These are phyloP conservation scores for Eciton burchellii DNA, from an alignment of 1,140 invertebrate genomes.

Conservation along the genomic window DNA sequence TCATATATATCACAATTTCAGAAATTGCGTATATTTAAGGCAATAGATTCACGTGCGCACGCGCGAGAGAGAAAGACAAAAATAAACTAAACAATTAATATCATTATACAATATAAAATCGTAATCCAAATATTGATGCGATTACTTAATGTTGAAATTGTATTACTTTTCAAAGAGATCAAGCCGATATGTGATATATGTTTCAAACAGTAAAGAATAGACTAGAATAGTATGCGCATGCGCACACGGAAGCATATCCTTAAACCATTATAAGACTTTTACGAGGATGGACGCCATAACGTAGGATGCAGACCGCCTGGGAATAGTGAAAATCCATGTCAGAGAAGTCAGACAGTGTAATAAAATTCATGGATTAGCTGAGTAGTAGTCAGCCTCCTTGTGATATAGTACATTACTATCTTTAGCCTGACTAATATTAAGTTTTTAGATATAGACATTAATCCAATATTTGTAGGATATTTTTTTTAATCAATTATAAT, in stretches of 20 bases:
- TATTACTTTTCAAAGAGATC: slow-evolving; percentile 5
- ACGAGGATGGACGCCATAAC: background rate
- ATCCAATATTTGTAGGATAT: no score
- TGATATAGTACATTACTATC: background rate
- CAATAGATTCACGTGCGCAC: no score
- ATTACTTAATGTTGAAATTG: background rate
- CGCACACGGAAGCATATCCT: background rate
- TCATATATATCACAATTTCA: background rate
- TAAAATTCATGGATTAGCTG: slow-evolving; percentile 12
- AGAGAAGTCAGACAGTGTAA: background rate
- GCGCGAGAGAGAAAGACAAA: background rate
- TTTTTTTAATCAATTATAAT: no score
- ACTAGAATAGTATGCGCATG: no score
- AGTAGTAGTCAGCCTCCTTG: background rate
- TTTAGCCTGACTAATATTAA: no score
- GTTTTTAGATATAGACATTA: no score
- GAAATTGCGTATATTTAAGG: background rate
- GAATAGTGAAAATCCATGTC: slow-evolving; percentile 50
- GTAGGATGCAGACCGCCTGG: background rate
- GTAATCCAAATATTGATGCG: background rate
- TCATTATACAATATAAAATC: slow-evolving; percentile 12
- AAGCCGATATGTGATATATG: background rate
- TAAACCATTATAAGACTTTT: slow-evolving; percentile 51
- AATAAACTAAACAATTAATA: background rate
- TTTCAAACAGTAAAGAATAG: slow-evolving; percentile 21